Base-by-base conservation (phyloP, 2,888 invertebrate genomes). In the Ormia ochracea region DNA sequence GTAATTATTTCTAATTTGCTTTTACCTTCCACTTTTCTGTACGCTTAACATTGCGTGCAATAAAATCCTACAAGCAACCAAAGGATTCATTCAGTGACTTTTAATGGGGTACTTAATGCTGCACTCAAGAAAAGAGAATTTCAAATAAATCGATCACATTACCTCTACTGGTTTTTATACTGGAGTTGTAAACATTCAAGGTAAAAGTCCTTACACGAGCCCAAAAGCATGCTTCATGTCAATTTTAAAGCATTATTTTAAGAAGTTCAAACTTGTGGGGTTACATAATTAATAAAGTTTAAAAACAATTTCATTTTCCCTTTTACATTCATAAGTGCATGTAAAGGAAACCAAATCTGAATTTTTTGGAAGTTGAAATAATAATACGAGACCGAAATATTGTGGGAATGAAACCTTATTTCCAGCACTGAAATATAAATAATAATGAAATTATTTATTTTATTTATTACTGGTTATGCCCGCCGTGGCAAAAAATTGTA, bases 121-220 rank as follows among this genome's bases (percentile, higher is more conserved):
- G 43, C 45, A 76, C 54, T n/a, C n/a, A n/a, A n/a, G 69, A 45
- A 23, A 61, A 56, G 61, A 28, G 68, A 61, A 61, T 76, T 69
- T 61, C 61, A 76, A 73, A 65, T 76, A 36, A 56, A 21, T 61
- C 48, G 21, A 45, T 14, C 23, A 69, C 63, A 23, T 56, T 68
- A 14, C 17, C 12, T 7, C 23, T 54, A 5, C 21, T 48, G 43
- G 19, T 23, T 38, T 50, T 56, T 41, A 10, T 31, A 54, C 31
- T 43, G 36, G 7, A 19, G 38, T 10, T 3, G 38, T 21, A 54
- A 21, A 70, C 36, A 36, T 36, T n/a, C n/a, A n/a, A 72, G 38
- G n/a, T n/a, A 70, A 70, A 61, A 54, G 58, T 50, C 31, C 1
- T 52, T 76, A 54, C 59, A 54, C 45, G 38, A 28, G 52, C 28